Evolutionary conservation across 2,888 invertebrate genomes (phyloP).

Genomic region (Blomia tropicalis): DNA sequence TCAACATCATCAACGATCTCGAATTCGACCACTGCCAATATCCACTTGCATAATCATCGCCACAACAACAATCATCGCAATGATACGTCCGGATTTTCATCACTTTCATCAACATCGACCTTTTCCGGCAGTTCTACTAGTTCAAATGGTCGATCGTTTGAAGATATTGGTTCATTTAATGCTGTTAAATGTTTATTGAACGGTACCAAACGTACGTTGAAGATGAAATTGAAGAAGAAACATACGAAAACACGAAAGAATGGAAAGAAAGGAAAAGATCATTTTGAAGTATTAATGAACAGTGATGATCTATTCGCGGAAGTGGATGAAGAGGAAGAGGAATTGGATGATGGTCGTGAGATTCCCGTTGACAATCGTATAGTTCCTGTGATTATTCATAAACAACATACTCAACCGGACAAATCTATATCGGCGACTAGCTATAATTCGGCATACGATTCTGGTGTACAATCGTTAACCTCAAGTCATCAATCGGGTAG

Average conservation of each 20-base stretch:
- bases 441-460: neutral
- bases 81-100: too few relatives aligned
- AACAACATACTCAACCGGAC: too few relatives aligned
- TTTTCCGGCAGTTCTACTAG: neutral
- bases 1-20: neutral
- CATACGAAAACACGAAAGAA: neutral
- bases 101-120: neutral
- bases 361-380: neutral
- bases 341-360: neutral
- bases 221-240: conserved; percentile 12
- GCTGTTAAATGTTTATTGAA: neutral
- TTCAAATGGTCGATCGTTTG: neutral
- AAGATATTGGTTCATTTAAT: neutral
- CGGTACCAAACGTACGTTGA: neutral
- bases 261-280: conserved; percentile 5
- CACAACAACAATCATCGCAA: too few relatives aligned
- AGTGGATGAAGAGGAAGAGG: neutral
- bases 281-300: conserved; percentile 7
- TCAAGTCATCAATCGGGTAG: neutral
- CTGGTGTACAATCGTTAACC: neutral
- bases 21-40: neutral
- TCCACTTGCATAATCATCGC: conserved; percentile 20
- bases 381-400: neutral
- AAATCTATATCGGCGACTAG: neutral
- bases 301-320: neutral